Percentiles rank a stretch among this genome's conserved stretches.
phyloP scores from a whole-genome alignment of 2,113 vertebrate genomes.

The Nanorana parkeri region DNA sequence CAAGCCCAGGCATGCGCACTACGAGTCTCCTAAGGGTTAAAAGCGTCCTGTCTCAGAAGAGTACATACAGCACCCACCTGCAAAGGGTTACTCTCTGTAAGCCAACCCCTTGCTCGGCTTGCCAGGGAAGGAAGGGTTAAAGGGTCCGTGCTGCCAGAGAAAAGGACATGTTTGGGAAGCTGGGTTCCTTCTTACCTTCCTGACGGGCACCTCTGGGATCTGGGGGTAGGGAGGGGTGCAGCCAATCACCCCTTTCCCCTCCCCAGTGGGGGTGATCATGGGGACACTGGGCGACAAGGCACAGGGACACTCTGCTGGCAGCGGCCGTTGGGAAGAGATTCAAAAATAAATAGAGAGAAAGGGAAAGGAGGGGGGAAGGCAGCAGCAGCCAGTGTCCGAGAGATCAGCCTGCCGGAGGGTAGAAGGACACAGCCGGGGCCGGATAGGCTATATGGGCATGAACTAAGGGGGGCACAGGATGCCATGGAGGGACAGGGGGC shows the following conservation, averaged over 20 bases:
- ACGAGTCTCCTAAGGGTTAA: no score
- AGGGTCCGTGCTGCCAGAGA: slow-evolving; percentile 15
- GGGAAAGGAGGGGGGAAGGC: slow-evolving; percentile 72
- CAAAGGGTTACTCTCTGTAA: not conserved
- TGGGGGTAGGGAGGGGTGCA: no score
- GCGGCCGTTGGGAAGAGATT: slow-evolving; percentile 18
- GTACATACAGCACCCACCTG: not conserved
- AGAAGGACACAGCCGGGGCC: slow-evolving; percentile 2
- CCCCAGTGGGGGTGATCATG: slow-evolving; percentile 1
- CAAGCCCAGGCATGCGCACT: not conserved
- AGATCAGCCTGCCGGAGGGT: slow-evolving; percentile 9
- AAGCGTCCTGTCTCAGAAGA: not conserved
- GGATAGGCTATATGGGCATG: slow-evolving; percentile 11
- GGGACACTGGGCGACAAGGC: not conserved
- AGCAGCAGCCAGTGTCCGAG: not conserved
- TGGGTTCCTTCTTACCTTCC: slow-evolving; percentile 3
- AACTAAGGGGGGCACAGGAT: slow-evolving; percentile 1
- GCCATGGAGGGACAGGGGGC: slow-evolving; percentile 16
- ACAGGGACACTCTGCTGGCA: not conserved
- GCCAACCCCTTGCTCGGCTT: not conserved
- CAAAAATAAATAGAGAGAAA: slow-evolving; percentile 64
- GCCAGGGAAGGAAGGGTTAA: slow-evolving; percentile 21
- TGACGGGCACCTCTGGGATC: slow-evolving; percentile 18
- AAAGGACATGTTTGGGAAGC: slow-evolving; percentile 32
- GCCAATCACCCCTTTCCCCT: no score